phyloP scores from a whole-genome alignment of 1,140 invertebrate species.

The Holcopasites calliopsidis region DNA sequence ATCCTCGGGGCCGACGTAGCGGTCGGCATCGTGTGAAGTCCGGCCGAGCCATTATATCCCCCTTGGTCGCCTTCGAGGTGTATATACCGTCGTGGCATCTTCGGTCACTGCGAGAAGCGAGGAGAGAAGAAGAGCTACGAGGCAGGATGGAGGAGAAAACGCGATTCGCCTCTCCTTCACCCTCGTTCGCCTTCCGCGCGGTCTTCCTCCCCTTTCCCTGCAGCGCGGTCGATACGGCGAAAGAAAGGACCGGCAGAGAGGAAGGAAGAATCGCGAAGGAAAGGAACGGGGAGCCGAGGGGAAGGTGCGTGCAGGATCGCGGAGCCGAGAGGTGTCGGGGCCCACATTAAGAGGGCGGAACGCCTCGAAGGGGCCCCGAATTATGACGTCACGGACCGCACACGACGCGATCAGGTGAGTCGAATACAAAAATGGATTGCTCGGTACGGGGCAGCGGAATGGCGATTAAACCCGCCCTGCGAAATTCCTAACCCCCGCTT shows the following conservation, averaged over 20 bases:
- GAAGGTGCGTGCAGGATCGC: conserved; percentile 74
- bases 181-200: conserved; percentile 40
- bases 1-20: conserved; percentile 69
- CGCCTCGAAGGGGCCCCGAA: conserved; percentile 77
- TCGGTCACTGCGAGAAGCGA: conserved; percentile 56
- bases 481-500: not conserved
- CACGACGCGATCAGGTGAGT: conserved; percentile 78
- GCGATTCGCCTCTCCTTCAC: conserved; percentile 48
- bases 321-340: conserved; percentile 75
- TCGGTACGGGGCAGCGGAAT: conserved; percentile 70
- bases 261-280: not conserved
- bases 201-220: conserved; percentile 28
- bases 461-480: not conserved
- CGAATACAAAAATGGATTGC: conserved; percentile 79
- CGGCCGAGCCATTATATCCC: conserved; percentile 76
- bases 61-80: conserved; percentile 71
- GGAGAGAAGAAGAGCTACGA: conserved; percentile 19
- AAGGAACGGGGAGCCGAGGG: conserved; percentile 46
- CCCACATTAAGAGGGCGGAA: conserved; percentile 79
- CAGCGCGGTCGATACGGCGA: not conserved
- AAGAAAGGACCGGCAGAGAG: conserved; percentile 30
- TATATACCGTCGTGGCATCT: conserved; percentile 68
- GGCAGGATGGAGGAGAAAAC: not conserved
- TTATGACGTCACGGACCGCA: conserved; percentile 80
- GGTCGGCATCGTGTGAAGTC: conserved; percentile 80